Base-by-base conservation (phyloP, 2,797 vertebrate genomes). In the Otus scops region DNA sequence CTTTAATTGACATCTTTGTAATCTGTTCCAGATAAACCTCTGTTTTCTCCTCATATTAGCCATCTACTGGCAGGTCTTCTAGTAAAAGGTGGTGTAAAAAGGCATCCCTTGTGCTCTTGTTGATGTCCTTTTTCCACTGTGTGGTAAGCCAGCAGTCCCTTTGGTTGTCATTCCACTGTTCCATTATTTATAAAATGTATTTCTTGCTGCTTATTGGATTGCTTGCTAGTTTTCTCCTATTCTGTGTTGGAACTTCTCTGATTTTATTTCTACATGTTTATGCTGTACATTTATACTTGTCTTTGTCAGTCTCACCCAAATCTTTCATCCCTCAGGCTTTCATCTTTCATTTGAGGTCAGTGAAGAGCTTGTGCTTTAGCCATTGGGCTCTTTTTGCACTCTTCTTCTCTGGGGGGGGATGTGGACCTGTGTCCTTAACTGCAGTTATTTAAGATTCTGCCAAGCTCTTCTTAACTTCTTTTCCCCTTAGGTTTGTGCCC, bases 261-360 rank as follows among this genome's bases (percentile, higher is more conserved):
- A 54, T 92, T 91, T 93, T 9, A 36, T 92, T 93, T 82, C 77
- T 83, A 51, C 76, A 85, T 82, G 51, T 93, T 91, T 92, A 50
- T 76, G 32, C 74, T 85, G 16, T 75, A 3, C 1, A 6, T 92
- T 95, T 92, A 47, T 86, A 27, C 53, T 93, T 90, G 30, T 28
- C 64, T 77, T 86, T 74, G 91, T 65, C 86, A 92, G 47, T 79
- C 84, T 89, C 54, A 65, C 87, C 78, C 47, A 69, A 61, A 65
- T 59, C 74, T 65, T 85, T 82, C 43, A 73, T 79, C 81, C 67
- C 67, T 48, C 60, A 24, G 59, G 65, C 76, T 73, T 92, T 57
- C 34, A 48, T 48, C 43, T 76, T 71, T 94, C 34, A 16, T 47
- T 30, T 70, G 74, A 79, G 89, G 74, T 85, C 81, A 89, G 65